Conservation (phyloP, 2,888 invertebrate genomes). For the Notodonta ziczac region DNA sequence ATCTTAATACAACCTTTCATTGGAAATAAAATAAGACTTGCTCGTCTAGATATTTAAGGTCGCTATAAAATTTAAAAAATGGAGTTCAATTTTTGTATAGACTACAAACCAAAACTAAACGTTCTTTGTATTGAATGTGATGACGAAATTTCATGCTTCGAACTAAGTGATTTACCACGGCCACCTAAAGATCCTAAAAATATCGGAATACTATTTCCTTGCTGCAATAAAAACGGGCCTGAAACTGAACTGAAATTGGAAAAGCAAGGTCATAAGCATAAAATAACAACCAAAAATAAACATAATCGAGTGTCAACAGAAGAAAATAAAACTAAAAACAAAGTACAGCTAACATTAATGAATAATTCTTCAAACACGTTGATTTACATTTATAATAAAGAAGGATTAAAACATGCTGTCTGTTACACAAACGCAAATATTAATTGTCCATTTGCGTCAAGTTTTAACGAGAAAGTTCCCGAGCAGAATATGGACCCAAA, state of each 20-base stretch:
- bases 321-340: neutral
- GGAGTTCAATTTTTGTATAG: conserved; percentile 13
- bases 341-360: neutral
- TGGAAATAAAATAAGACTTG: no score
- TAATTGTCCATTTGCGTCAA: conserved; percentile 9
- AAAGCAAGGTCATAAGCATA: no score
- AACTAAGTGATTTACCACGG: conserved; percentile 15
- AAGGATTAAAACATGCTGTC: conserved; percentile 12
- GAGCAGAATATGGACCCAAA: neutral
- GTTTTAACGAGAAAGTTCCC: neutral
- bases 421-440: conserved; percentile 21
- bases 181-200: conserved; percentile 12
- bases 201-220: conserved; percentile 22
- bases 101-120: conserved; percentile 2
- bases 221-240: conserved; percentile 7
- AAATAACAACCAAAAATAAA: no score
- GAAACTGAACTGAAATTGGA: no score
- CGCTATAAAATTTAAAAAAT: conserved; percentile 7
- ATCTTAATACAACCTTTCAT: no score
- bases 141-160: conserved; percentile 12
- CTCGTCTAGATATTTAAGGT: no score
- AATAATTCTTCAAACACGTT: conserved; percentile 11
- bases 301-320: no score
- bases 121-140: neutral
- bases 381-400: conserved; percentile 20